Base-by-base conservation (phyloP, 2,888 invertebrate genomes). In the Xanthorhoe spadicearia region DNA sequence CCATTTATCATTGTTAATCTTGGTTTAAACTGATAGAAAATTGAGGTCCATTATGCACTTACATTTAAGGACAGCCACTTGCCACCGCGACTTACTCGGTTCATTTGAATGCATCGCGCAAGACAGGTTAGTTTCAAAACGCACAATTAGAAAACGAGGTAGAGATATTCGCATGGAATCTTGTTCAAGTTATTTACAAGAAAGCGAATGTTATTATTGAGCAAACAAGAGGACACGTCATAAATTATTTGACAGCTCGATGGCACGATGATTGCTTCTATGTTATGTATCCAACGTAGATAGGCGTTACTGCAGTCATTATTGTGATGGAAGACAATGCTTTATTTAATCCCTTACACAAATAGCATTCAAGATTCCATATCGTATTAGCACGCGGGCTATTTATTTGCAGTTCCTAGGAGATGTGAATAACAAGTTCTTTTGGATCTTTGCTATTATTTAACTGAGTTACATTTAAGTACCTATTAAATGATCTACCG, bases 311-410 rank as follows among this genome's bases (percentile, higher is more conserved):
- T 61, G 66, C 59, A 50, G 54, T 51, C 43, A 32, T 48, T n/a
- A 53, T 51, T 72, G 69, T 65, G 62, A 77, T 79, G 78, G 81
- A 82, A 81, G 80, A 80, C 80, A 74, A 77, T 70, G 59, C 57
- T 38, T 38, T 69, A 69, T 75, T 69, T 68, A 73, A 2, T 48
- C 35, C 48, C 53, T 54, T 49, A 3, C 17, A 52, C 38, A 52
- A 10, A 15, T 54, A 49, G 0, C 13, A 48, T 55, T 43, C 32
- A 19, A 54, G 43, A 59, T 55, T 23, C 32, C 15, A 61, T 51
- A 18, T 48, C 6, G n/a, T 55, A 43, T 43, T 18, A 17, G 49
- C 49, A 50, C 49, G 52, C 52, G 13, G 52, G 28, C 15, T 28
- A 28, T 43, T 43, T 17, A 15, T 50, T 50, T 50, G 50, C 50